Evolutionary conservation across 2,888 invertebrate species (phyloP), one percentile per base, ranked within the genome.

Genomic region (Drosophila eohydei): DNA sequence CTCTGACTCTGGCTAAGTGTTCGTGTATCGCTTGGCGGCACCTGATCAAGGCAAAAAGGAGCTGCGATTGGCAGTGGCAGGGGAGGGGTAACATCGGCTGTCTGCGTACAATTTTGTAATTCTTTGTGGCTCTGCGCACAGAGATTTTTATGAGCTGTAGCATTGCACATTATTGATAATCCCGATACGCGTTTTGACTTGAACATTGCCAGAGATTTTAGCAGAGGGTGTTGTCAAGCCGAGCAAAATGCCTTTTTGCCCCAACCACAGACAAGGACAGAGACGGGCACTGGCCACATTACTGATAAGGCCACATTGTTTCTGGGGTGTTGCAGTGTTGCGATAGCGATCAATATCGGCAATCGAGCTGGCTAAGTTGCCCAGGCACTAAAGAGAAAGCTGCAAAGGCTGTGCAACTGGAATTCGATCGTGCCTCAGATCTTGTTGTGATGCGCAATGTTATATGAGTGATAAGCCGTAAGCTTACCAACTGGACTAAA

Each of bases 91-190:
- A 16, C 59, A 61, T 54, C 43, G 54, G 72, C 63, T 70, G 83
- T 65, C 68, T 75, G 78, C 85, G 78, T 67, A 84, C 82, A 83
- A 86, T 80, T 85, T 82, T 80, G 81, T 80, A 82, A 81, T 82
- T 87, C 70, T 73, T 74, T 69, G 71, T 63, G 74, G 63, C 68
- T 59, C 65, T 32, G 71, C 48, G 68, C 71, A 62, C 60, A 66
- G 80, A 80, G 52, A 52, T 52, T 84, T 83, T 83, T 83, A 83
- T 83, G 83, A 83, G 85, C 85, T 83, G 88, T 67, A 84, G 87
- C 88, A 82, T 80, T 87, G 88, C 88, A 82, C 83, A 82, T 87
- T 83, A 83, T 83, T 87, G 83, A 83, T 83, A 87, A 87, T 83
- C 76, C 78, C 74, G 84, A 83, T 83, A 83, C 66, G 85, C 71